A percentile compares a stretch with the other conserved stretches of the same genome.
Evolutionary conservation across 2,888 invertebrate species (phyloP).

Genomic region (Nephrotoma guestfalica): DNA sequence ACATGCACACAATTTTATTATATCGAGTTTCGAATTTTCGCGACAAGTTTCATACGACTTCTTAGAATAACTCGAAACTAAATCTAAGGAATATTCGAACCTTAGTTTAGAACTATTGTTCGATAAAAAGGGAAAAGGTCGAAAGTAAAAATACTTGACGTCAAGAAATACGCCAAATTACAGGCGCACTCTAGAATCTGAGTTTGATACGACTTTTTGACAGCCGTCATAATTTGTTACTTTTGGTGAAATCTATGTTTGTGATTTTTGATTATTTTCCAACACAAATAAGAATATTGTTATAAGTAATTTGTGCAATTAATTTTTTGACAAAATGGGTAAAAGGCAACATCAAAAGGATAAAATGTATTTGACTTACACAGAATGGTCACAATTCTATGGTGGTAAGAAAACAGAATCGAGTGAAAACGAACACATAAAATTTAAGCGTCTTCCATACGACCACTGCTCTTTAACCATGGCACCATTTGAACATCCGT

Average conservation of each 20-base stretch:
- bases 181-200: not conserved
- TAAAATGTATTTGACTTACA: slow-evolving; percentile 83
- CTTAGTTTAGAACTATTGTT: no score
- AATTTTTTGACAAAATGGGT: slow-evolving; percentile 52
- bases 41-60: no score
- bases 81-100: no score
- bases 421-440: slow-evolving; percentile 54
- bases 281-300: not conserved
- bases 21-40: no score
- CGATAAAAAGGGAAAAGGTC: no score
- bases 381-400: slow-evolving; percentile 79
- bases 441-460: slow-evolving; percentile 83
- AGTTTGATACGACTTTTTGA: not conserved
- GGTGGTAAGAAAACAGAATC: slow-evolving; percentile 70
- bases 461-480: slow-evolving; percentile 86
- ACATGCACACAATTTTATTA: no score
- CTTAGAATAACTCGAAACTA: no score
- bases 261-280: not conserved
- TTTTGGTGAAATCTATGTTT: no score
- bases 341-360: slow-evolving; percentile 90
- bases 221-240: no score
- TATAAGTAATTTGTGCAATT: not conserved
- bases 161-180: no score
- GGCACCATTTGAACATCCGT: slow-evolving; percentile 84
- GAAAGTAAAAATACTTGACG: no score